phyloP scores from a whole-genome alignment of 2,113 vertebrate species.

The Sphyrna mokarran region DNA sequence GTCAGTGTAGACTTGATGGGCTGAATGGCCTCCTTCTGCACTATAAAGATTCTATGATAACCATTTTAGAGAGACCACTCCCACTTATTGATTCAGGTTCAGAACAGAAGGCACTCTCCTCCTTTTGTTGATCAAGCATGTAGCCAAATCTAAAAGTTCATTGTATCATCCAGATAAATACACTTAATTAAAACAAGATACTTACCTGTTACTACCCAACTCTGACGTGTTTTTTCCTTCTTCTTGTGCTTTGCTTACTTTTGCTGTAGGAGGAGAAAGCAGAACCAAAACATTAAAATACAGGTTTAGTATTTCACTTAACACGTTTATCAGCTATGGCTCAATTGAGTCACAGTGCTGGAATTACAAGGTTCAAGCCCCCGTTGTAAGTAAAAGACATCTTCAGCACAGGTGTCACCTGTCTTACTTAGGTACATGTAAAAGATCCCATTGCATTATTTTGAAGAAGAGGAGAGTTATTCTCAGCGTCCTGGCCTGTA shows the following conservation, averaged over 20 bases:
- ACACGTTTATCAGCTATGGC: neutral
- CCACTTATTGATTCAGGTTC: neutral
- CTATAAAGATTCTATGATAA: neutral
- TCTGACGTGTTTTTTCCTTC: constrained; percentile 79
- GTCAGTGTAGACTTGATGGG: too few relatives aligned
- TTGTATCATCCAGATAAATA: constrained; percentile 87
- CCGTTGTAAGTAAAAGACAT: too few relatives aligned
- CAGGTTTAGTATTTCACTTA: neutral
- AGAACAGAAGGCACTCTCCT: neutral
- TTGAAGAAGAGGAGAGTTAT: neutral
- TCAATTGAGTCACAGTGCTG: neutral
- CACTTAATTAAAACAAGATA: constrained; percentile 39
- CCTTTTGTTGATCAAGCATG: neutral
- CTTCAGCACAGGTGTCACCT: neutral
- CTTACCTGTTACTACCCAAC: constrained; percentile 81
- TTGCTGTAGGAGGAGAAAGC: constrained; percentile 67
- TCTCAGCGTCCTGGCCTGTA: neutral
- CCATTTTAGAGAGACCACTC: neutral
- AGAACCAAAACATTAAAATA: neutral
- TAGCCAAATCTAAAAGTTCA: constrained; percentile 38
- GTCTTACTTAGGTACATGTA: neutral
- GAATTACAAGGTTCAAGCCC: neutral
- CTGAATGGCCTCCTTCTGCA: too few relatives aligned
- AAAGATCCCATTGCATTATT: neutral
- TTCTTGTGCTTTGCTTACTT: constrained; percentile 97